Conservation (phyloP, 2,797 vertebrate genomes). For the Aeoliscus strigatus region DNA sequence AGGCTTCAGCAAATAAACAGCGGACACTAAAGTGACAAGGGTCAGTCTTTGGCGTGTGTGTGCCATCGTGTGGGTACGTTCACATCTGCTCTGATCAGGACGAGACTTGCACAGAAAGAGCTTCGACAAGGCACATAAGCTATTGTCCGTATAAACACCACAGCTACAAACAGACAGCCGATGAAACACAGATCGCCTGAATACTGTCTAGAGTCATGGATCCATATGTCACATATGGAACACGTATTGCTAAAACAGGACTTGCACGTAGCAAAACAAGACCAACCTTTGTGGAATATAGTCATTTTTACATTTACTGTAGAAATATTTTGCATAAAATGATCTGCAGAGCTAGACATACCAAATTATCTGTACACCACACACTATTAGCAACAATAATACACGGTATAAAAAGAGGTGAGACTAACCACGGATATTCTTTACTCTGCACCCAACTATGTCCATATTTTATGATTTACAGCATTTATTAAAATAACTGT, state of each 20-base stretch:
- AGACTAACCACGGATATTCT: constrained; percentile 34
- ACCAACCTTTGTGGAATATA: constrained; percentile 51
- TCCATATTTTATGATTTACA: constrained; percentile 33
- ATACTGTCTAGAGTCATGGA: constrained; percentile 25
- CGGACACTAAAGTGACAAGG: constrained; percentile 3
- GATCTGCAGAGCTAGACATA: constrained; percentile 46
- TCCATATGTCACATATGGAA: constrained; percentile 48
- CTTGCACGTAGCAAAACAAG: constrained; percentile 58
- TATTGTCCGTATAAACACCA: too few relatives aligned
- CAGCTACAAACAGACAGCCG: too few relatives aligned
- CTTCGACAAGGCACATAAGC: constrained; percentile 68
- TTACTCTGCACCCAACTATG: constrained; percentile 21
- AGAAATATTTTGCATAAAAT: constrained; percentile 71
- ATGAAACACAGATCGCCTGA: too few relatives aligned
- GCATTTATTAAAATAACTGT: constrained; percentile 48
- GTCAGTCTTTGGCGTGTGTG: constrained; percentile 43
- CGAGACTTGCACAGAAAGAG: constrained; percentile 51
- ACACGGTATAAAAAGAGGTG: constrained; percentile 65
- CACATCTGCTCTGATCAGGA: constrained; percentile 33
- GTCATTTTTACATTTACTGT: constrained; percentile 50
- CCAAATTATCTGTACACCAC: constrained; percentile 49
- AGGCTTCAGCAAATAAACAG: constrained; percentile 26
- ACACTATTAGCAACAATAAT: constrained; percentile 37
- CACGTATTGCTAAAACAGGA: constrained; percentile 72
- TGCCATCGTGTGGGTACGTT: constrained; percentile 23